Evolutionary conservation across 2,113 vertebrate species (phyloP).

Genomic region (Oreochromis aureus): DNA sequence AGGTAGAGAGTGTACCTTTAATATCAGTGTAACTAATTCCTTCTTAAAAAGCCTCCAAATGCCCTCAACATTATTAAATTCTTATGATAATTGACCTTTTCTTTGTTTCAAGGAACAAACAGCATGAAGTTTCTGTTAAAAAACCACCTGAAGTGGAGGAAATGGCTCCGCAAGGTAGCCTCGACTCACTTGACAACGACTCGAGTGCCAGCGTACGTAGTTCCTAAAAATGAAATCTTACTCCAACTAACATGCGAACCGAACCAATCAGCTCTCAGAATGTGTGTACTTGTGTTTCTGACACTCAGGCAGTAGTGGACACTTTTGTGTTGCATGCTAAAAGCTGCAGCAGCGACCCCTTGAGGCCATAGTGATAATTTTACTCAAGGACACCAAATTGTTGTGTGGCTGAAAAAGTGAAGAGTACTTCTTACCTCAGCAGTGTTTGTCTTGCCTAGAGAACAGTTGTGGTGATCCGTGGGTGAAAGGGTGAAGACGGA

Average conservation of each 20-base stretch:
- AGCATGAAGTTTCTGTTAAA: constrained; percentile 26
- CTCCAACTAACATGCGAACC: neutral
- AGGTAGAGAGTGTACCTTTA: constrained; percentile 35
- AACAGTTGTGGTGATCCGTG: neutral
- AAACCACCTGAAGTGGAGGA: constrained; percentile 38
- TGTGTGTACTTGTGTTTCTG: neutral
- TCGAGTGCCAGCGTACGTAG: constrained; percentile 55
- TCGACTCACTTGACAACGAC: constrained; percentile 16
- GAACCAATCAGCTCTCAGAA: neutral
- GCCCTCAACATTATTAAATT: neutral
- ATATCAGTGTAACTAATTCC: neutral
- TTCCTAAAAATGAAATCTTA: fast-evolving
- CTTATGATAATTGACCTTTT: neutral
- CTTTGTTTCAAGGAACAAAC: constrained; percentile 38
- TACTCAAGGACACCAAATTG: neutral
- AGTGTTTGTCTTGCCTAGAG: neutral
- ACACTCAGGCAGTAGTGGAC: neutral
- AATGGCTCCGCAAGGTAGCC: neutral
- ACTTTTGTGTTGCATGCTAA: neutral
- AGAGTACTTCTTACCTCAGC: neutral
- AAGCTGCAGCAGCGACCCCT: neutral
- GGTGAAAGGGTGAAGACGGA: neutral
- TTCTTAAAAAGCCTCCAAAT: neutral
- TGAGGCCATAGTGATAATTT: neutral
- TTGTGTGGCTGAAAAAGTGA: neutral